A percentile compares a stretch with the other conserved stretches of the same genome.
Evolutionary conservation across 2,888 invertebrate genomes (phyloP).

Genomic region (Galeopsomyia nigrocyanea): DNA sequence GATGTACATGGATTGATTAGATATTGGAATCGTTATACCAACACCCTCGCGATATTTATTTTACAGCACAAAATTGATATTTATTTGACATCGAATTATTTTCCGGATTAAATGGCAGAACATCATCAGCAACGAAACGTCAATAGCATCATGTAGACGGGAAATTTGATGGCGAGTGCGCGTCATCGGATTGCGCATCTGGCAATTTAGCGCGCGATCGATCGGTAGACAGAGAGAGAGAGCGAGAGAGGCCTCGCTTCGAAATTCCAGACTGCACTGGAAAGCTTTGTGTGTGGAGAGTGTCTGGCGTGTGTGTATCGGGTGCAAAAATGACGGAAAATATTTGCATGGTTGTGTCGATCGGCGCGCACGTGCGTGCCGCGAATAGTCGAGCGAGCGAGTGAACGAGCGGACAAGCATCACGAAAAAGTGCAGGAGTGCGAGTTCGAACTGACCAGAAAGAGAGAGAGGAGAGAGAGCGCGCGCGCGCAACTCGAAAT

Average conservation of each 20-base stretch:
- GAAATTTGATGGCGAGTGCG: too few relatives aligned
- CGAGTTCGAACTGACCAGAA: background rate
- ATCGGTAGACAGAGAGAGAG: conserved; percentile 1
- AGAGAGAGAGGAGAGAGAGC: too few relatives aligned
- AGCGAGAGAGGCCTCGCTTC: background rate
- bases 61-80: too few relatives aligned
- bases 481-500: conserved; percentile 31
- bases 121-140: too few relatives aligned
- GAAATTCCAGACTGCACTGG: conserved; percentile 2
- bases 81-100: too few relatives aligned
- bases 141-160: too few relatives aligned
- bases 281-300: background rate
- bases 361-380: conserved; percentile 22
- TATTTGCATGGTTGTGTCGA: conserved; percentile 21
- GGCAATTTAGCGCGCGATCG: conserved; percentile 7
- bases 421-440: conserved; percentile 18
- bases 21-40: too few relatives aligned
- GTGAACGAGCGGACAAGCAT: background rate
- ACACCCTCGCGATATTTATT: too few relatives aligned
- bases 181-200: background rate
- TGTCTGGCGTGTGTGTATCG: background rate
- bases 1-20: too few relatives aligned
- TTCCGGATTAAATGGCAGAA: too few relatives aligned
- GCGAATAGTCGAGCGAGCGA: background rate
- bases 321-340: conserved; percentile 36